Evolutionary conservation across 2,113 vertebrate species (phyloP), one percentile per base, ranked within the genome.

Genomic region (Pachypanchax playfairii): DNA sequence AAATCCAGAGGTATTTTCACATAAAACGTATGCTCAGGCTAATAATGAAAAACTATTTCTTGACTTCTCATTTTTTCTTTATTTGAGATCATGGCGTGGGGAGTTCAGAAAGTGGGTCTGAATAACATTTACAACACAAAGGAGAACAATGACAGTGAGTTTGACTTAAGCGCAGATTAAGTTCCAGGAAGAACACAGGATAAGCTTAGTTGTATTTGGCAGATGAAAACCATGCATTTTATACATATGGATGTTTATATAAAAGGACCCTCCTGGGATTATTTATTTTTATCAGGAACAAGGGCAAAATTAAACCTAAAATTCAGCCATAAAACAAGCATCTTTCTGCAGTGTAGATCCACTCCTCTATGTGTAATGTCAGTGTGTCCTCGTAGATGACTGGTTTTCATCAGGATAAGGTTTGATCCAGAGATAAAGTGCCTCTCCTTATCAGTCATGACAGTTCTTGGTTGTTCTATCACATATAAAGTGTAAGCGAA

Each of bases 341-440:
- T 73, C 53, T 47, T 46, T 73, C 51, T 33, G 50, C n/a, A 28
- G 43, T 33, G 24, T 22, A 54, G 50, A 55, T 54, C 48, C 53
- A 38, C 68, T 42, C 57, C 66, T 66, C 74, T 38, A 63, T 72
- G 22, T 73, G 41, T 79, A 73, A 83, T 77, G 71, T 60, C 77
- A 75, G 53, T 20, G n/a, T 44, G 64, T 38, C 76, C 77, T 75
- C 65, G 38, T 44, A 75, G 69, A 64, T 72, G 79, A 72, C 70
- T 69, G 68, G 17, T 77, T 83, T 80, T 77, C 71, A 85, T 86
- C 75, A 68, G 56, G 70, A 82, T 79, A 46, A 82, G 59, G 64
- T 61, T 60, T 75, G 79, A 86, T 83, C 70, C 73, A 28, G 29
- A 86, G 82, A 86, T 86, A 75, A 85, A 83, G 82, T 76, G 57